phyloP scores from a whole-genome alignment of 2,888 invertebrate genomes.

The Pyrocoelia pectoralis region DNA sequence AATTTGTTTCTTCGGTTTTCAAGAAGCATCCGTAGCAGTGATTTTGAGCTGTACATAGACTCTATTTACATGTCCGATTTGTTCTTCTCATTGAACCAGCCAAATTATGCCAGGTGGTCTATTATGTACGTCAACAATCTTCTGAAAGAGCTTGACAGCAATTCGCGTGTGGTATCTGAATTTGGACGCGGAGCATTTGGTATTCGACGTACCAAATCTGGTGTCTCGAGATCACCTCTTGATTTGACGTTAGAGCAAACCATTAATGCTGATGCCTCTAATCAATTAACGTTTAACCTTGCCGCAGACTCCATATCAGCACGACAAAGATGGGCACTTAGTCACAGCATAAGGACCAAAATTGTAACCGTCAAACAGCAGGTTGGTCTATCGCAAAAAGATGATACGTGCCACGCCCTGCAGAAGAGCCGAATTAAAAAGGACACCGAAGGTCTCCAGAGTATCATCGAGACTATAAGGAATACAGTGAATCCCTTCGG shows the following conservation, averaged over 20 bases:
- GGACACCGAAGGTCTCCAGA: conserved; percentile 31
- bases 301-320: conserved; percentile 41
- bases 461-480: conserved; percentile 41
- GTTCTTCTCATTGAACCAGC: conserved; percentile 7
- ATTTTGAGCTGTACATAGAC: conserved; percentile 25
- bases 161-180: conserved; percentile 39
- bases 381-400: conserved; percentile 15
- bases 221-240: conserved; percentile 21
- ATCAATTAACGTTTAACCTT: conserved; percentile 33
- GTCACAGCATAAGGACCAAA: conserved; percentile 39
- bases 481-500: conserved; percentile 43
- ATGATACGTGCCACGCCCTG: conserved; percentile 30
- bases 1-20: conserved; percentile 14
- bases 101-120: conserved; percentile 11
- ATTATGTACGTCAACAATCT: conserved; percentile 37
- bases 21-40: conserved; percentile 25
- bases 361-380: conserved; percentile 31
- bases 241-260: conserved; percentile 45
- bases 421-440: conserved; percentile 37
- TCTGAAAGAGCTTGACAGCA: conserved; percentile 33
- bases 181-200: conserved; percentile 42
- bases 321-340: conserved; percentile 43
- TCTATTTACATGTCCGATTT: conserved; percentile 26
- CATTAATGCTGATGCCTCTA: conserved; percentile 45
- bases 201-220: background rate